phyloP scores from a whole-genome alignment of 2,888 invertebrate genomes.

The Hedya salicella region DNA sequence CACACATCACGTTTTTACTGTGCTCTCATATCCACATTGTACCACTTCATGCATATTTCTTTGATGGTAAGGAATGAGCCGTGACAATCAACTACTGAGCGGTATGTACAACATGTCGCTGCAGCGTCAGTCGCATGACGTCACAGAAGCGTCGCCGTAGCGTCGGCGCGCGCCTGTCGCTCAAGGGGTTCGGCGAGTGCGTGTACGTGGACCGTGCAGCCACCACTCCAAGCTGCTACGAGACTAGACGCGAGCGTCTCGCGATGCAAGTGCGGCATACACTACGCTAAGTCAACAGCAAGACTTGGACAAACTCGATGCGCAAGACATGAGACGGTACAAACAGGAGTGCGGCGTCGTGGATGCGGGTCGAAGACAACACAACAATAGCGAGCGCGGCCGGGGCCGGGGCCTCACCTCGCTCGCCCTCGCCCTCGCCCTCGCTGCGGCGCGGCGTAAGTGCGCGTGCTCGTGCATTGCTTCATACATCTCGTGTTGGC shows the following conservation, averaged over 20 bases:
- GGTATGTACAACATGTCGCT: constrained; percentile 78
- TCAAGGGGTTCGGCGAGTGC: constrained; percentile 73
- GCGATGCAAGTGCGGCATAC: constrained; percentile 78
- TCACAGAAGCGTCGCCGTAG: constrained; percentile 68
- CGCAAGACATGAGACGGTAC: constrained; percentile 78
- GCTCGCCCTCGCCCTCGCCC: constrained; percentile 18
- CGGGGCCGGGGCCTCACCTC: constrained; percentile 45
- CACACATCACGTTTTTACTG: constrained; percentile 65
- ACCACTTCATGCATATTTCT: constrained; percentile 78
- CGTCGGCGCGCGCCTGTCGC: constrained; percentile 75
- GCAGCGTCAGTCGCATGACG: constrained; percentile 65
- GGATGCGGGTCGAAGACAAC: constrained; percentile 49
- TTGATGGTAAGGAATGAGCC: constrained; percentile 63
- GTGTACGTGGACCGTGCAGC: constrained; percentile 72
- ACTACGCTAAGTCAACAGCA: constrained; percentile 83
- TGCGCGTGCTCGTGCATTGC: constrained; percentile 45
- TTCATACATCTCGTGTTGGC: constrained; percentile 33
- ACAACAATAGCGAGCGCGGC: constrained; percentile 45
- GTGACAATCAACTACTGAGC: constrained; percentile 76
- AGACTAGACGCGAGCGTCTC: constrained; percentile 72
- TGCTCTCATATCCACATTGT: constrained; percentile 74
- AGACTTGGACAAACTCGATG: constrained; percentile 79
- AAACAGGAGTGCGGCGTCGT: constrained; percentile 65
- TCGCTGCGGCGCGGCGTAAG: constrained; percentile 45
- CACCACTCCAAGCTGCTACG: constrained; percentile 78